Conservation (phyloP, 2,888 invertebrate genomes). For the Tinea semifulvella region DNA sequence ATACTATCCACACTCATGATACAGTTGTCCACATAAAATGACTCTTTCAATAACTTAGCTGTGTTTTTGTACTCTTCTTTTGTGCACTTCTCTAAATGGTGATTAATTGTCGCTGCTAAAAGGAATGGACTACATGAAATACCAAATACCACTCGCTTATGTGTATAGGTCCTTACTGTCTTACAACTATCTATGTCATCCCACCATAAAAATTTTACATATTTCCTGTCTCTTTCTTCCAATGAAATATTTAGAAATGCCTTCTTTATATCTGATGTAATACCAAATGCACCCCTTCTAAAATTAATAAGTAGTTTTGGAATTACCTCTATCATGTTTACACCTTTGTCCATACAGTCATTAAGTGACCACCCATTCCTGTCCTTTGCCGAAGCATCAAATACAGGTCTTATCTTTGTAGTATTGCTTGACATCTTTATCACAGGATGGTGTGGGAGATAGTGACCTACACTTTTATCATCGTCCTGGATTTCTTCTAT, state of each 20-base stretch:
- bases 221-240: constrained; percentile 23
- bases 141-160: constrained; percentile 16
- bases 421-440: constrained; percentile 21
- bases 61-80: constrained; percentile 7
- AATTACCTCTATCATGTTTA: constrained; percentile 23
- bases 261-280: constrained; percentile 24
- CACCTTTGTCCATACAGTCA: constrained; percentile 26
- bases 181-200: neutral
- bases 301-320: constrained; percentile 20
- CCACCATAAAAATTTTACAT: constrained; percentile 25
- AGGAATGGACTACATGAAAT: constrained; percentile 15
- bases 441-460: constrained; percentile 24
- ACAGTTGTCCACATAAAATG: constrained; percentile 20
- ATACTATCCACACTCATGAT: constrained; percentile 17
- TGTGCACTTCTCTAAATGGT: constrained; percentile 11
- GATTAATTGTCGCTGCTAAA: constrained; percentile 14
- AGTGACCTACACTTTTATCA: constrained; percentile 14
- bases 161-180: constrained; percentile 2
- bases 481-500: neutral
- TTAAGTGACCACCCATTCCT: constrained; percentile 24
- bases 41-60: constrained; percentile 14
- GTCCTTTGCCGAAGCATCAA: constrained; percentile 24
- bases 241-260: constrained; percentile 27
- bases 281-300: constrained; percentile 20
- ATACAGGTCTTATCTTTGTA: constrained; percentile 25